Evolutionary conservation across 2,888 invertebrate genomes (phyloP).

Genomic region (Ferrisia virgata): DNA sequence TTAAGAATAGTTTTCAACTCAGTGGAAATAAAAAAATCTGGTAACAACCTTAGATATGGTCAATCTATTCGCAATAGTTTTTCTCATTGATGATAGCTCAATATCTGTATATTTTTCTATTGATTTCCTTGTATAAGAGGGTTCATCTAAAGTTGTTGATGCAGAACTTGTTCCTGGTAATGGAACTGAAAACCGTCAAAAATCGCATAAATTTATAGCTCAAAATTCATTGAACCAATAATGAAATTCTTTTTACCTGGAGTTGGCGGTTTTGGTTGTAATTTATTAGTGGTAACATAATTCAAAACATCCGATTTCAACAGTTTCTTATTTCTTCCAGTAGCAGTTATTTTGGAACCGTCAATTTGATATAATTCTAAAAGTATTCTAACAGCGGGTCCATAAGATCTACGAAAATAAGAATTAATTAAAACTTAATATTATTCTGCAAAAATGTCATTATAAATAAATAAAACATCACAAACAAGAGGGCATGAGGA

Average conservation of each 20-base stretch:
- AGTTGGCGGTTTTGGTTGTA: conserved; percentile 54
- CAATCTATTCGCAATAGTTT: conserved; percentile 63
- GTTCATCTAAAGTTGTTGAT: conserved; percentile 27
- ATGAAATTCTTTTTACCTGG: conserved; percentile 50
- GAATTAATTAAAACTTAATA: too few species aligned
- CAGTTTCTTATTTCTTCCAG: conserved; percentile 62
- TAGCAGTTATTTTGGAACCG: conserved; percentile 55
- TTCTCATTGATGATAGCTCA: conserved; percentile 61
- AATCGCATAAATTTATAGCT: neutral
- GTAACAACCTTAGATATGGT: conserved; percentile 60
- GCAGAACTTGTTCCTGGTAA: conserved; percentile 48
- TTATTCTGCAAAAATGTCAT: too few species aligned
- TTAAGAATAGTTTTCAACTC: neutral
- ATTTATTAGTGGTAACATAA: conserved; percentile 55
- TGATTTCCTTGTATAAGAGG: conserved; percentile 27
- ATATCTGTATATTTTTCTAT: conserved; percentile 56
- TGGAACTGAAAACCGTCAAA: conserved; percentile 47
- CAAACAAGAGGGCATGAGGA: neutral
- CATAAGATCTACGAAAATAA: conserved; percentile 53
- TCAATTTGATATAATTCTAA: conserved; percentile 60
- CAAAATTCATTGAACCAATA: neutral
- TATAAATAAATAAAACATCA: neutral
- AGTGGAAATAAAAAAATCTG: neutral
- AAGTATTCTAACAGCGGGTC: conserved; percentile 63
- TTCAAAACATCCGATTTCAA: conserved; percentile 61